These are phyloP conservation scores for Poecilia wingei DNA, from an alignment of 2,797 vertebrate genomes.

Conservation along the genomic window DNA sequence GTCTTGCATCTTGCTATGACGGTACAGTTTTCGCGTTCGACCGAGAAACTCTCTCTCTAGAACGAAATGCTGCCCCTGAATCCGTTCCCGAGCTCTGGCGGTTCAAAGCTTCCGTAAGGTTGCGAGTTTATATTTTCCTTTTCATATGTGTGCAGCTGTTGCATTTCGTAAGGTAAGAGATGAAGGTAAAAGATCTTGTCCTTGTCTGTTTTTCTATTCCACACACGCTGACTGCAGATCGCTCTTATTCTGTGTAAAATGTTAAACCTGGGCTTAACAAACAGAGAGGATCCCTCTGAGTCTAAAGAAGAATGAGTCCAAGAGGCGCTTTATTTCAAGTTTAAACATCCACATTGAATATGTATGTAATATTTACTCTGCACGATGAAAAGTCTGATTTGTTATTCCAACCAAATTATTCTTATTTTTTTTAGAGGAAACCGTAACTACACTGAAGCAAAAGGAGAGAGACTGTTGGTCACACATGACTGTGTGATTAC, in stretches of 20 bases:
- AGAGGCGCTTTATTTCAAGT: background rate
- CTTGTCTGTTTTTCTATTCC: background rate
- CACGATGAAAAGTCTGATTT: slow-evolving; percentile 6
- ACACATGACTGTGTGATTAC: background rate
- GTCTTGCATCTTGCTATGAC: too few species aligned
- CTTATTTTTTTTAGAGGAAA: slow-evolving; percentile 6
- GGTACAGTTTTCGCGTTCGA: too few species aligned
- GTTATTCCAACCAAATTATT: slow-evolving; percentile 29
- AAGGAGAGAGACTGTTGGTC: slow-evolving; percentile 22
- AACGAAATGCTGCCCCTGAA: too few species aligned
- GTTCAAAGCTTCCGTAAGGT: too few species aligned
- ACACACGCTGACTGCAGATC: background rate
- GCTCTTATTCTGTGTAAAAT: background rate
- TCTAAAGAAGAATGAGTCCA: background rate
- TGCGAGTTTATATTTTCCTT: background rate
- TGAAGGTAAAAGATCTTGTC: background rate
- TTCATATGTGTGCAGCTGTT: background rate
- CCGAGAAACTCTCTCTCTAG: too few species aligned
- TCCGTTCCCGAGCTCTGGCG: too few species aligned
- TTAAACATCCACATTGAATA: background rate
- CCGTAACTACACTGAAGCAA: background rate
- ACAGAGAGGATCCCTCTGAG: background rate
- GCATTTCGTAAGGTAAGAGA: background rate
- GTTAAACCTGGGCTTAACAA: background rate
- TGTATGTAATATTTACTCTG: background rate